phyloP scores from a whole-genome alignment of 2,113 vertebrate genomes.

The Neolamprologus cancellatus region DNA sequence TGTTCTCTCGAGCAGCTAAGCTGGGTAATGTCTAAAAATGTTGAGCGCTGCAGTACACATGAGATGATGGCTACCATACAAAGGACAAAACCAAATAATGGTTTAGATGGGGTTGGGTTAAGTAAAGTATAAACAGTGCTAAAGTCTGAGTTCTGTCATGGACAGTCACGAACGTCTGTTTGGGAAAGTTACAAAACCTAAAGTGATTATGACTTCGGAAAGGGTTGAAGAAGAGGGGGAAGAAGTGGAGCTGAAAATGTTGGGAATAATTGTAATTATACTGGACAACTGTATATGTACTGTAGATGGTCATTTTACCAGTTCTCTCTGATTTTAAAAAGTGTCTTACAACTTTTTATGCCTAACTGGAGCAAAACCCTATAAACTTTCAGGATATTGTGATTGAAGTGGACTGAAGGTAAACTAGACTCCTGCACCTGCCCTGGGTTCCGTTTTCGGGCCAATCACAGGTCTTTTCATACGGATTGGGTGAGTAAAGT shows the following conservation, averaged over 20 bases:
- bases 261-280: not conserved
- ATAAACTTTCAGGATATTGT: not conserved
- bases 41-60: not conserved
- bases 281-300: not conserved
- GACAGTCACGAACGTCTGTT: not conserved
- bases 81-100: not conserved
- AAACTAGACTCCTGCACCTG: not conserved
- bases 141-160: not conserved
- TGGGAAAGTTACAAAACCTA: not conserved
- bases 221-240: not conserved
- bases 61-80: not conserved
- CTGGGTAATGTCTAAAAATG: not conserved
- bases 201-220: not conserved
- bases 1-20: not conserved
- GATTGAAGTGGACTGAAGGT: not conserved
- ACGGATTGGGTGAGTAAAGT: not conserved
- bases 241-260: not conserved
- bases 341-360: no score
- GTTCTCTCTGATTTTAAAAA: no score
- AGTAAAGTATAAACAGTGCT: not conserved
- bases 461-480: not conserved
- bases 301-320: not conserved
- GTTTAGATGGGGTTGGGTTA: not conserved
- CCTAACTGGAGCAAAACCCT: not conserved
- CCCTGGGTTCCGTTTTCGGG: rapidly evolving